Base-by-base conservation (phyloP, 2,888 invertebrate species). In the Sceliomorpha sp. region DNA sequence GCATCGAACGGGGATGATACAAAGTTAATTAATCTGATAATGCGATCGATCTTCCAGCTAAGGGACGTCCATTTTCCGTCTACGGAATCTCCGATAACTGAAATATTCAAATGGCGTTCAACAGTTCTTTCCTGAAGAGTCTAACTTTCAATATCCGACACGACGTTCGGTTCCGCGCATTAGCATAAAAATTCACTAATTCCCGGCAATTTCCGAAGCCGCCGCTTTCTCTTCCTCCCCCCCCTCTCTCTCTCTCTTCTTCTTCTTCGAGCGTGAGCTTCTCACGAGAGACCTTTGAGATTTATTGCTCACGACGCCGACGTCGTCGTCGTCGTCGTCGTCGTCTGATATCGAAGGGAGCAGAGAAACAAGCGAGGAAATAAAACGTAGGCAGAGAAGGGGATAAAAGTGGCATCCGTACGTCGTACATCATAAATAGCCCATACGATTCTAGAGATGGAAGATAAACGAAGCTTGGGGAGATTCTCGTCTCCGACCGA, bases 121-220 rank as follows among this genome's bases (percentile, higher is more conserved):
- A 37, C 32, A 32, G 10, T 32, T 32, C 9, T 10, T 32, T 32
- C 12, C 32, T 10, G 32, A 9, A 9, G 32, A 32, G 20, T 5
- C 2, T 4, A 32, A 32, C 26, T 32, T 48, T 55, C 63, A 40
- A 55, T 55, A 55, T 47, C 48, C 55, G 63, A 14, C 10, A 20
- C 20, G 20, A 20, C 20, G 20, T 20, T 20, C 34, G 3, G 24
- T 8, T 7, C 3, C 2, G 5, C 31, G 36, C 69, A 82, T 84
- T 80, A 78, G 67, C 83, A 82, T 83, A 81, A 84, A 82, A 81
- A 79, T 83, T 63, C 74, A 73, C 77, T 77, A 75, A 80, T 79
- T 72, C 77, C 42, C 53, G 66, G 70, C 73, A 74, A 76, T 77
- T 75, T 56, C 44, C 72, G 68, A 62, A 70, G 56, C 55, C 8